Evolutionary conservation across 1,140 invertebrate species (phyloP).

Genomic region (Drosophila sproati): DNA sequence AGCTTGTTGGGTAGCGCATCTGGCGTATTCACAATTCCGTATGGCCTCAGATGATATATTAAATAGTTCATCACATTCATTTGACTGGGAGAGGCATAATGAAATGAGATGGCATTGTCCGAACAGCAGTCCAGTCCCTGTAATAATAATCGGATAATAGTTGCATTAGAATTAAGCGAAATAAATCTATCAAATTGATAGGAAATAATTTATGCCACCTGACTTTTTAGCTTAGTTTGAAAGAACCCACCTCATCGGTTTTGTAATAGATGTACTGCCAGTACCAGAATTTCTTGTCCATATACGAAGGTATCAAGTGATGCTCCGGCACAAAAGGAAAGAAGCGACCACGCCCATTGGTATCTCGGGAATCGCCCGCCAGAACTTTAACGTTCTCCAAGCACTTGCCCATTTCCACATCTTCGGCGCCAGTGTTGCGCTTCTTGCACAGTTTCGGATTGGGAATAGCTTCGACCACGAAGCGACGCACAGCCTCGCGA

Average conservation of each 20-base stretch:
- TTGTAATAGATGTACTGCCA: slow-evolving; percentile 98
- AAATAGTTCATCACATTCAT: slow-evolving; percentile 99
- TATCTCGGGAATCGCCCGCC: slow-evolving; percentile 94
- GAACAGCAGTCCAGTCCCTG: slow-evolving; percentile 97
- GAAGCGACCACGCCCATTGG: slow-evolving; percentile 93
- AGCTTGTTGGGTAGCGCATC: slow-evolving; percentile 68
- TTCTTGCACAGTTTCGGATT: slow-evolving; percentile 87
- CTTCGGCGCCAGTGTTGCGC: slow-evolving; percentile 88
- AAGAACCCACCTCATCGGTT: slow-evolving; percentile 89
- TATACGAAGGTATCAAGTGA: slow-evolving; percentile 94
- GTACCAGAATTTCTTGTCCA: slow-evolving; percentile 95
- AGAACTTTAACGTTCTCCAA: slow-evolving; percentile 93
- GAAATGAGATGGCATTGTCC: slow-evolving; percentile 97
- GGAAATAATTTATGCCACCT: too few species aligned
- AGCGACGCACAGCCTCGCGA: slow-evolving; percentile 88
- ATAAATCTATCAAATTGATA: too few species aligned
- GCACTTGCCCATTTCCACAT: slow-evolving; percentile 97
- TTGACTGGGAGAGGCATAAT: slow-evolving; percentile 96
- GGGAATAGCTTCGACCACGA: slow-evolving; percentile 90
- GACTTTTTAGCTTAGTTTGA: not conserved
- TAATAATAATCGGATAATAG: slow-evolving; percentile 31
- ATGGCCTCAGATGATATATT: slow-evolving; percentile 97
- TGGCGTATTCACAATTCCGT: slow-evolving; percentile 87
- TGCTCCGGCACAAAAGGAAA: slow-evolving; percentile 97
- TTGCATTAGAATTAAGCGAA: not conserved